Evolutionary conservation across 2,888 invertebrate species (phyloP).

Genomic region (Cheiracanthium punctorium): DNA sequence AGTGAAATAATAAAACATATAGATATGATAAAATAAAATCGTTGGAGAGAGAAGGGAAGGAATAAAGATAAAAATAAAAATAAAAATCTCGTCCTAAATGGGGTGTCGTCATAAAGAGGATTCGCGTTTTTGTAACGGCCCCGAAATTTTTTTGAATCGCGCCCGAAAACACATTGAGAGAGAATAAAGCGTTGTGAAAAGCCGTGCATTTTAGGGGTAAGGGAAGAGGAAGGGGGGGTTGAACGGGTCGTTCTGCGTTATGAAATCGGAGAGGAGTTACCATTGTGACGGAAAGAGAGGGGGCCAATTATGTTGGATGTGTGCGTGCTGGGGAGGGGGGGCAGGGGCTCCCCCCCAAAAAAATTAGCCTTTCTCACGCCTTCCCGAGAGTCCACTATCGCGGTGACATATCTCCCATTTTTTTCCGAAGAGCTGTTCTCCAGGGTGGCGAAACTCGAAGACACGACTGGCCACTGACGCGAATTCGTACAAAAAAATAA

Average conservation of each 20-base stretch:
- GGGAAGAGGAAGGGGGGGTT: not conserved
- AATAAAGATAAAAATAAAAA: not conserved
- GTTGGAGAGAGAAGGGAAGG: not conserved
- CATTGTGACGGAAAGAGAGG: slow-evolving; percentile 24
- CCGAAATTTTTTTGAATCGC: not conserved
- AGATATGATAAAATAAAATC: too few species aligned
- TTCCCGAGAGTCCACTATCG: slow-evolving; percentile 59
- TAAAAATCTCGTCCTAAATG: slow-evolving; percentile 9
- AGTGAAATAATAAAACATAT: not conserved
- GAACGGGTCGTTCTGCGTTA: not conserved
- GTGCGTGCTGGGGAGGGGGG: too few species aligned
- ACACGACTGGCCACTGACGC: slow-evolving; percentile 42
- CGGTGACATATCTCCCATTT: slow-evolving; percentile 18
- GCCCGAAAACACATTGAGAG: not conserved
- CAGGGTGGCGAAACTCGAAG: slow-evolving; percentile 41
- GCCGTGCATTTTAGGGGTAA: slow-evolving; percentile 13
- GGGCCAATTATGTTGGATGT: slow-evolving; percentile 58
- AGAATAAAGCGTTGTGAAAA: slow-evolving; percentile 10
- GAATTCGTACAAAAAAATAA: not conserved
- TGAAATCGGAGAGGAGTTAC: not conserved
- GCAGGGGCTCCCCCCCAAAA: too few species aligned
- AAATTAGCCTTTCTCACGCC: slow-evolving; percentile 69
- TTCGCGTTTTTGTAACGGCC: slow-evolving; percentile 52
- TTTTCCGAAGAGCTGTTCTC: not conserved
- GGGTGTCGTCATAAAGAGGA: slow-evolving; percentile 39